Evolutionary conservation across 2,113 vertebrate species (phyloP).

Genomic region (Meleagris gallopavo): DNA sequence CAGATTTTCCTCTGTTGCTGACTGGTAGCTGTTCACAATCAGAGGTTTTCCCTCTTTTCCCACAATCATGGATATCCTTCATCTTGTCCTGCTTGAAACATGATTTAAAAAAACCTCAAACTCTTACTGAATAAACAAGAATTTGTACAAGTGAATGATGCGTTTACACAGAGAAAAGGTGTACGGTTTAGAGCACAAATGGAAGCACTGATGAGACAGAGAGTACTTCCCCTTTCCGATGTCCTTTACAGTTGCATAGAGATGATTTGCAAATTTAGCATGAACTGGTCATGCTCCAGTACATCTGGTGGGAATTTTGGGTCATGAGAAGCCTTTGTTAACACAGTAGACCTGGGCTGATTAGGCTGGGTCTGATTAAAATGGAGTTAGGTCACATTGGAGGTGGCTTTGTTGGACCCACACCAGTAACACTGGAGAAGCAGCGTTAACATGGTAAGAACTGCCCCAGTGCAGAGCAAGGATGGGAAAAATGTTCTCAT

Average conservation of each 20-base stretch:
- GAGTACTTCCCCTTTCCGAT: not conserved
- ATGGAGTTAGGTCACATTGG: not conserved
- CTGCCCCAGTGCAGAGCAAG: not conserved
- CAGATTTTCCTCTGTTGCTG: not conserved
- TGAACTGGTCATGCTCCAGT: not conserved
- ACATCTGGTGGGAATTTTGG: not conserved
- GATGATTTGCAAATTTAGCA: not conserved
- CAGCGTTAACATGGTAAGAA: not conserved
- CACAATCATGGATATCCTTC: not conserved
- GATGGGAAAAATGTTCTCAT: not conserved
- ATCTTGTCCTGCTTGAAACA: not conserved
- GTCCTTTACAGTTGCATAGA: not conserved
- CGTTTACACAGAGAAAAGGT: accelerated
- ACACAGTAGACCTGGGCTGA: not conserved
- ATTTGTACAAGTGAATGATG: not conserved
- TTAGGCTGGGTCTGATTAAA: not conserved
- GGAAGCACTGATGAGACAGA: not conserved
- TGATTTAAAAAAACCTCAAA: not conserved
- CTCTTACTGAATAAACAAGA: not conserved
- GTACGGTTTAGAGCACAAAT: not conserved
- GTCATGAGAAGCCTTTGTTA: not conserved
- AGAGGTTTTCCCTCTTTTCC: not conserved
- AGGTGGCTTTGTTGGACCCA: not conserved
- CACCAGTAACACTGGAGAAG: not conserved
- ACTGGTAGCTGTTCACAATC: not conserved